phyloP scores from a whole-genome alignment of 2,113 vertebrate genomes.

The Brachypodius melanocephalos region DNA sequence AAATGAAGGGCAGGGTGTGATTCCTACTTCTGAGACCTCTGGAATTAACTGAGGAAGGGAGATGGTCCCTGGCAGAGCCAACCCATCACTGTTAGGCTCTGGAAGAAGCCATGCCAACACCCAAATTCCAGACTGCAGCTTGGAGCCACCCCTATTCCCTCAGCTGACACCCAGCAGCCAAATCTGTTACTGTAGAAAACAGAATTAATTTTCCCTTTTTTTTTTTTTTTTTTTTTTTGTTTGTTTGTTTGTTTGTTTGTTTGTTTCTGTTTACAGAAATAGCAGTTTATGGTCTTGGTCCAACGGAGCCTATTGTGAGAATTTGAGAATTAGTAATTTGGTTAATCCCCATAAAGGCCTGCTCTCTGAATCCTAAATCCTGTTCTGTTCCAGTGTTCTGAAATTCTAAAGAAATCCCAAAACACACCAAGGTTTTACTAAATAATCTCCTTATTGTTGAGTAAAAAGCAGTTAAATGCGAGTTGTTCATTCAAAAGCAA shows the following conservation, averaged over 20 bases:
- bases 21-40: not conserved
- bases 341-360: not conserved
- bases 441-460: not conserved
- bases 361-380: not conserved
- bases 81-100: rapidly evolving
- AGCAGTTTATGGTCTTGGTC: not conserved
- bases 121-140: not conserved
- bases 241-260: too few relatives aligned
- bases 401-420: not conserved
- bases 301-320: not conserved
- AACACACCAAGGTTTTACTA: not conserved
- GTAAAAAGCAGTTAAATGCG: not conserved
- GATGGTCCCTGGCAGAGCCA: rapidly evolving
- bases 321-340: not conserved
- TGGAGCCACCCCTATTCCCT: not conserved
- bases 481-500: not conserved
- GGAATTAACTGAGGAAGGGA: not conserved
- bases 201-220: not conserved
- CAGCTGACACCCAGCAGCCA: not conserved
- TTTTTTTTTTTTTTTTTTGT: too few relatives aligned
- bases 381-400: not conserved
- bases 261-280: not conserved
- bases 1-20: rapidly evolving
- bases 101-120: not conserved
- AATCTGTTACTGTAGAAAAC: not conserved